Base-by-base conservation (phyloP, 1,140 invertebrate genomes). In the Drosophila fuyamai region DNA sequence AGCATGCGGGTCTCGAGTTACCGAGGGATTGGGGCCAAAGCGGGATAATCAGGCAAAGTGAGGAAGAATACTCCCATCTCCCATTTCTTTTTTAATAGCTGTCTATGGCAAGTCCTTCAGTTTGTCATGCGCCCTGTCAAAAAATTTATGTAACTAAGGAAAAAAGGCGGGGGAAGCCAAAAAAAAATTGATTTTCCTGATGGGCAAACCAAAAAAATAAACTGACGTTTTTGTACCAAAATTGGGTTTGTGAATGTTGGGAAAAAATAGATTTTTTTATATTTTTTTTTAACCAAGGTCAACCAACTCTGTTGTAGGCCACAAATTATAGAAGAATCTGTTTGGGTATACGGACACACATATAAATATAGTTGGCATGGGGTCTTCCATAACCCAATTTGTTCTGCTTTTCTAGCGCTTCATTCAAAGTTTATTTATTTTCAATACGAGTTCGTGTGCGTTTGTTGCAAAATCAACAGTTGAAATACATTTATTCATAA, bases 121-220 rank as follows among this genome's bases (percentile, higher is more conserved):
- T 77, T 66, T 81, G 74, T 78, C 79, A 81, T 81, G 79, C 79
- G 74, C 60, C 60, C 71, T 79, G 75, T 67, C 62, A 79, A 79
- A 79, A 77, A 74, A 73, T 79, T 41, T 81, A 81, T 79, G 76
- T 72, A 72, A 57, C 75, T 55, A 57, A 59, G 58, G 16, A 35
- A 27, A 29, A 38, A 7, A 16, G 16, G 18, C 5, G 18, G 14
- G 38, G 16, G 35, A 68, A 55, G 16, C 43, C 38, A 18, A 16
- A 59, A 53, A 54, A 47, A 60, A 71, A 73, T 73, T 68, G 65
- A 68, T 68, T 68, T 68, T 65, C 44, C 18, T 35, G 23, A 36
- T 47, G 41, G 61, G 8, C 10, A 8, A 14, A 46, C 44, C 27
- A 54, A 56, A 44, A 54, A 58, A 53, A 36, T 23, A 27, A 18